Evolutionary conservation across 2,888 invertebrate genomes (phyloP), one percentile per base, ranked within the genome.

Genomic region (Mesochorus sp.): DNA sequence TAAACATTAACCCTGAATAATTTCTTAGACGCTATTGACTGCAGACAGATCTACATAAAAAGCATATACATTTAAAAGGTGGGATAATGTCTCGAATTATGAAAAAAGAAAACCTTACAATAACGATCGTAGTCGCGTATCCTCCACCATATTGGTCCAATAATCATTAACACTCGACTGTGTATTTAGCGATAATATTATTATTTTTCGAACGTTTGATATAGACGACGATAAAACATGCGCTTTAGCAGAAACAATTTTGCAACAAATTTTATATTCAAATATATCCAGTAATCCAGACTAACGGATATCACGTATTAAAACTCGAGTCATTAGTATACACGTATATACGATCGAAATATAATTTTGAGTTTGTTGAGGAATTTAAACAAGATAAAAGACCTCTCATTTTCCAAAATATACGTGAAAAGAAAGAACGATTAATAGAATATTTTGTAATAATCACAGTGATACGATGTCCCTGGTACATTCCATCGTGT

Each of bases 191-290:
- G 14, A 47, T 26, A 44, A 62, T 59, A 59, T 61, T 66, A 39
- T 57, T 66, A 66, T 31, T 10, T 34, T n/a, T 72, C 26, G 12
- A 31, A 24, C 37, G 12, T 26, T 74, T 31, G 39, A 51, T 53
- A 44, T 28, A 34, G n/a, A n/a, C n/a, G n/a, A n/a, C 19, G 53
- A 55, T 55, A 44, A 68, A 53, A 61, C 10, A 1, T 37, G 34
- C 4, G 17, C 8, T 28, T 26, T 37, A 61, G n/a, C 14, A 53
- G 28, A 51, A 61, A 51, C 42, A 67, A 12, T 34, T 44, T 53
- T n/a, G 55, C 44, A 44, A 17, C 67, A n/a, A 17, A 68, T 57
- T 26, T 8, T 34, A 55, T 72, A 24, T 37, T 31, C 37, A 44
- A 21, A 47, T 37, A 47, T 42, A 51, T 28, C 12, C 10, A 28